Base-by-base conservation (phyloP, 2,888 invertebrate genomes). In the Ceratothoa steindachneri region DNA sequence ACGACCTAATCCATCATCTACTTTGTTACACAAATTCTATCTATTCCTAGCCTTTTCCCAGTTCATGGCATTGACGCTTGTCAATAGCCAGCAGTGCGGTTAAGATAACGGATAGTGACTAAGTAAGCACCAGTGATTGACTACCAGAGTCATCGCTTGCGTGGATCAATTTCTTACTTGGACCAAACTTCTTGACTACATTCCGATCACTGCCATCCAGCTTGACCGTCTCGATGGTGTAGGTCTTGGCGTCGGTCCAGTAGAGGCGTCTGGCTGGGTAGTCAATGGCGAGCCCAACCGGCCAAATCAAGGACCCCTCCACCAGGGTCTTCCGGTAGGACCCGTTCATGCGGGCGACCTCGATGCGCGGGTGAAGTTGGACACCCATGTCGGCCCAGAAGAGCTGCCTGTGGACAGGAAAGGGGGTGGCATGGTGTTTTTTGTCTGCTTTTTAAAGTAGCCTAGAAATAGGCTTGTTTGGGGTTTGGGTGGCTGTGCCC, bases 241-340 rank as follows among this genome's bases (percentile, higher is more conserved):
- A 88, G 80, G 89, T 88, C 84, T 92, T 92, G n/a, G 89, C 88
- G 85, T 95, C 95, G 12, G 91, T 89, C 91, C 92, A 93, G 86
- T 93, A 94, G 2, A 95, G 84, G 4, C 93, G 86, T n/a, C 86
- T 85, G 0, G 90, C 89, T 0, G 91, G 88, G 83, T 89, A 88
- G 84, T 92, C 91, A 71, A 93, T 87, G 3, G 93, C 89, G 65
- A 94, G 86, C 80, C 93, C 91, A 2, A 89, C 88, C 0, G 92
- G 92, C 87, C 92, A 91, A 15, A 90, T 87, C 81, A 89, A 87
- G 2, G 87, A 86, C 72, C 86, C 82, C 52, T 83, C 85, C 69
- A 90, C 87, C 52, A 92, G 84, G 73, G 86, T 85, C 81, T 86
- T 86, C 80, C 87, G 85, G 22, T 85, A 85, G 55, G 83, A 83